These are phyloP conservation scores for Syrista parreyssii DNA, from an alignment of 2,888 invertebrate genomes.

Conservation along the genomic window DNA sequence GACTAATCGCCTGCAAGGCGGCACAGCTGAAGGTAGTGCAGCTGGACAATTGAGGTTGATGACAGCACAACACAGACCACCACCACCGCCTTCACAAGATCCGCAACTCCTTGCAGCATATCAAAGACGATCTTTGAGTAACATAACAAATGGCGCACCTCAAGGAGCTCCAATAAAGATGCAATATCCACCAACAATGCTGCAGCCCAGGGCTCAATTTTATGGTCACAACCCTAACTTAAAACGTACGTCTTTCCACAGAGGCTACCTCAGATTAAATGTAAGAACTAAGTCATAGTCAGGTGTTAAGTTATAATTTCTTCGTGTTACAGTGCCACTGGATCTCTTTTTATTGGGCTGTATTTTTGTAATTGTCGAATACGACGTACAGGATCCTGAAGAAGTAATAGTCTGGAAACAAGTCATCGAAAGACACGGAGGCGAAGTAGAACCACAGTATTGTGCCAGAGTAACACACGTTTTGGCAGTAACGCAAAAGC, in stretches of 20 bases:
- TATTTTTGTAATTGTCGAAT: slow-evolving; percentile 90
- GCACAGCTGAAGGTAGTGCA: slow-evolving; percentile 66
- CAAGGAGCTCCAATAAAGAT: slow-evolving; percentile 56
- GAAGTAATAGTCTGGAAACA: slow-evolving; percentile 77
- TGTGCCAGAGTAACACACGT: slow-evolving; percentile 91
- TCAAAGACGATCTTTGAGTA: slow-evolving; percentile 68
- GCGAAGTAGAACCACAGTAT: slow-evolving; percentile 88
- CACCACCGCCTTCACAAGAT: slow-evolving; percentile 68
- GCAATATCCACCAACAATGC: slow-evolving; percentile 60
- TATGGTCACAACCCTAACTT: slow-evolving; percentile 94
- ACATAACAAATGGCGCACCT: slow-evolving; percentile 69
- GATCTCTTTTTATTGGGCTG: slow-evolving; percentile 93
- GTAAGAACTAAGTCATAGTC: neutral
- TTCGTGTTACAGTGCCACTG: slow-evolving; percentile 72
- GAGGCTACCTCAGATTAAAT: neutral
- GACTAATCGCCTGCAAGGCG: slow-evolving; percentile 79
- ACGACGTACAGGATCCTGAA: slow-evolving; percentile 75
- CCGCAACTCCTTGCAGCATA: slow-evolving; percentile 61
- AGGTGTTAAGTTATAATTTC: neutral
- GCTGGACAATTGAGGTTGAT: slow-evolving; percentile 74
- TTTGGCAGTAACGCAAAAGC: slow-evolving; percentile 89
- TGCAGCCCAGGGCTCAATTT: slow-evolving; percentile 78
- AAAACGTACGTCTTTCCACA: slow-evolving; percentile 69
- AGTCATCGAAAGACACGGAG: slow-evolving; percentile 84
- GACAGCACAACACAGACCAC: slow-evolving; percentile 83